phyloP scores from a whole-genome alignment of 2,113 vertebrate species.

The Labeo catla region DNA sequence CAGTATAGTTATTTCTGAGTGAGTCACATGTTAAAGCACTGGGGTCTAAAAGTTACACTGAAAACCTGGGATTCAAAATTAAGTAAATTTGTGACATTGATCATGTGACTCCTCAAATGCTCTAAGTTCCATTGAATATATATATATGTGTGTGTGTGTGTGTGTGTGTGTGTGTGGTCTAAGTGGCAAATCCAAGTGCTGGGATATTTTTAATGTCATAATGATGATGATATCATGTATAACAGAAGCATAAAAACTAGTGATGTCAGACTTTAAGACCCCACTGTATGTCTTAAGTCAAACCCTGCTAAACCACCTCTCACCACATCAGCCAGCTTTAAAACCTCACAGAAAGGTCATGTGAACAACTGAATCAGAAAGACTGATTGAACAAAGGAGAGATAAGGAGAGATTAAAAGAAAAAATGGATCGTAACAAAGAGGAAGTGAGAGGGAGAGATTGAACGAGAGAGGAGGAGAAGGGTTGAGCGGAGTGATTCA shows the following conservation, averaged over 20 bases:
- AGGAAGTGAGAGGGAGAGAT: background rate
- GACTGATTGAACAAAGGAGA: background rate
- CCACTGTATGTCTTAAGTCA: background rate
- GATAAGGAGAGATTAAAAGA: conserved; percentile 20
- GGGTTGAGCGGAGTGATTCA: background rate
- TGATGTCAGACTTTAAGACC: background rate
- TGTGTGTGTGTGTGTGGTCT: too few relatives aligned
- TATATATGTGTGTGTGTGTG: too few relatives aligned
- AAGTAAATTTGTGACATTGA: background rate
- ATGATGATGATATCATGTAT: background rate
- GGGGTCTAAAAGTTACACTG: background rate
- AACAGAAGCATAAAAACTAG: background rate
- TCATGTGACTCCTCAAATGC: background rate
- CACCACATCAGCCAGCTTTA: background rate
- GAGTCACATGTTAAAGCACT: background rate
- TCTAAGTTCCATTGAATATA: background rate
- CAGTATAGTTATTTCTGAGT: background rate
- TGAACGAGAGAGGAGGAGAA: background rate
- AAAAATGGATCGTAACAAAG: background rate
- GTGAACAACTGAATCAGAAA: conserved; percentile 14
- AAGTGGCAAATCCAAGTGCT: background rate
- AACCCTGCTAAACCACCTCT: background rate
- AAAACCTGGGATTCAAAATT: background rate
- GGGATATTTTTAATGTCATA: background rate
- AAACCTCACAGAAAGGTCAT: conserved; percentile 19